phyloP scores from a whole-genome alignment of 2,888 invertebrate genomes.

The Noctua janthina region DNA sequence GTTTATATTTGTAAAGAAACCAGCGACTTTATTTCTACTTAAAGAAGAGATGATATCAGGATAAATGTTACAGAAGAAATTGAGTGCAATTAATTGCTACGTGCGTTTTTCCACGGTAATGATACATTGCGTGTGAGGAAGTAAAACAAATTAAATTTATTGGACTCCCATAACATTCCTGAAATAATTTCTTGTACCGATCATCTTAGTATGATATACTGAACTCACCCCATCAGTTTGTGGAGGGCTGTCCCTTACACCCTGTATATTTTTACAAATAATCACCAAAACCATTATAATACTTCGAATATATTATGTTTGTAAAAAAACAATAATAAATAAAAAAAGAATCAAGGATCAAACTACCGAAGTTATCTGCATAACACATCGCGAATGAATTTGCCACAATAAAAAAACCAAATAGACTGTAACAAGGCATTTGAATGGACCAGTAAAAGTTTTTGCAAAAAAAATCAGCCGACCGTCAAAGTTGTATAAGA shows the following conservation, averaged over 20 bases:
- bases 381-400: slow-evolving; percentile 33
- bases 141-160: too few relatives aligned
- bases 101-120: too few relatives aligned
- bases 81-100: background rate
- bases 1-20: background rate
- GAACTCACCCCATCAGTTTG: too few relatives aligned
- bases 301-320: too few relatives aligned
- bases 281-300: too few relatives aligned
- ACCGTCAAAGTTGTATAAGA: slow-evolving; percentile 25
- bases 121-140: too few relatives aligned
- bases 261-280: too few relatives aligned
- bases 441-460: background rate
- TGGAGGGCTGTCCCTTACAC: too few relatives aligned
- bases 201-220: too few relatives aligned
- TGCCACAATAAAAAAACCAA: slow-evolving; percentile 30
- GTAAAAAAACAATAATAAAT: background rate
- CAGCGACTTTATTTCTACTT: too few relatives aligned
- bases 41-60: background rate
- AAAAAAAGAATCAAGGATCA: background rate
- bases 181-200: too few relatives aligned
- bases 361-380: background rate
- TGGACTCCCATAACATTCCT: too few relatives aligned
- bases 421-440: slow-evolving; percentile 18
- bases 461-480: background rate
- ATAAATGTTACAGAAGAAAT: background rate